Evolutionary conservation across 2,888 invertebrate species (phyloP), one percentile per base, ranked within the genome.

Genomic region (Metellina segmentata): DNA sequence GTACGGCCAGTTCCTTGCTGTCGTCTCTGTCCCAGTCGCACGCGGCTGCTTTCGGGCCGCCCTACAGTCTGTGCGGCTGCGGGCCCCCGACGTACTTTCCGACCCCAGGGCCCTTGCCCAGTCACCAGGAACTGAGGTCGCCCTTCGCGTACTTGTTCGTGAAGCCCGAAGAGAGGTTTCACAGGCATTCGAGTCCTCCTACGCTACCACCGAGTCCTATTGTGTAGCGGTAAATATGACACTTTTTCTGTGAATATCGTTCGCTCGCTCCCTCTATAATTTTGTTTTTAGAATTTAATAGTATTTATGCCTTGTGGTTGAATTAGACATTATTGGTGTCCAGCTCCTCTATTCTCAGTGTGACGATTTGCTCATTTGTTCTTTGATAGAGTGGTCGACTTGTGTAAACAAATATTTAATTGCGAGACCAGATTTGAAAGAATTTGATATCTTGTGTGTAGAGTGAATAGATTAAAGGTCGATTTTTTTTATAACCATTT

Each of bases 131-230:
- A 93, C 93, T 95, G 52, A 94, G 94, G 91, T 94, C 95, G 85
- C 95, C 95, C 0, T 94, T 95, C 20, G 94, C 95, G 7, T 95
- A 95, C 93, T 94, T 95, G 20, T 93, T 95, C 86, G 94, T 95
- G 61, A 95, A 95, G 93, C 95, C 95, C 6, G 95, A 95, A 90
- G 95, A 95, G 78, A 94, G 94, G 48, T 93, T 93, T 48, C 93
- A 93, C 16, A 93, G 94, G 82, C 93, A 93, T 52, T 81, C 93
- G 34, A 93, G 93, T 92, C 90, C 92, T 6, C 92, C 92, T 13
- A 89, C 92, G 82, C 86, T 92, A 61, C 85, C 92, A 49, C 92
- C 92, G 16, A 92, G 89, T 86, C 89, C 92, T 19, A 83, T 92
- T 49, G 85, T 92, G 34, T 92, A 92, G 88, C 74, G 92, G 88